These are phyloP conservation scores for Tachypleus tridentatus DNA, from an alignment of 1,140 invertebrate genomes.

Conservation along the genomic window DNA sequence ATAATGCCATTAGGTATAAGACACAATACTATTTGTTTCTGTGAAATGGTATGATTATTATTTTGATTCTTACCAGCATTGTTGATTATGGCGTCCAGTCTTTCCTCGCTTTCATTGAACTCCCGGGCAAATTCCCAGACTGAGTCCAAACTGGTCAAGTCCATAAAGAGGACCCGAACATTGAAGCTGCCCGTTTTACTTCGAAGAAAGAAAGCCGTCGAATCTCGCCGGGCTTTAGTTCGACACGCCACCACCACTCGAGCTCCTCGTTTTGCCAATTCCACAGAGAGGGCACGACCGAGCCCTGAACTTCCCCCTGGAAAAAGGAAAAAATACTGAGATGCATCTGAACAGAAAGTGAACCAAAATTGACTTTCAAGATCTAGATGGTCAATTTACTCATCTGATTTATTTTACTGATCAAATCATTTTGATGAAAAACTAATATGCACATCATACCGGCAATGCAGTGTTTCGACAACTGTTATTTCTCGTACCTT, in stretches of 20 bases:
- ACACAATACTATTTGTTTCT: not conserved
- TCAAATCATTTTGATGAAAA: too few species aligned
- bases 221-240: conserved; percentile 32
- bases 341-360: not conserved
- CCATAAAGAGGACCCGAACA: conserved; percentile 45
- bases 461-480: too few species aligned
- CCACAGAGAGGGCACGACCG: conserved; percentile 30
- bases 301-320: conserved; percentile 33
- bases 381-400: too few species aligned
- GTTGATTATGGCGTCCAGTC: conserved; percentile 59
- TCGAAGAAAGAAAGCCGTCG: conserved; percentile 30
- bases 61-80: conserved; percentile 47
- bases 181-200: conserved; percentile 30
- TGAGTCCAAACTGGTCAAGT: conserved; percentile 53
- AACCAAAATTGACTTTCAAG: too few species aligned
- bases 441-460: too few species aligned
- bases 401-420: too few species aligned
- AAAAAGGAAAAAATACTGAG: conserved; percentile 4
- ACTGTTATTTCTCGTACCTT: too few species aligned
- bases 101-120: conserved; percentile 45
- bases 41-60: not conserved
- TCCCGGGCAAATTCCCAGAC: conserved; percentile 51
- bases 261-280: conserved; percentile 40
- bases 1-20: too few species aligned
- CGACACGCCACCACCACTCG: conserved; percentile 61